Conservation (phyloP, 2,113 vertebrate genomes). For the Pollachius pollachius region DNA sequence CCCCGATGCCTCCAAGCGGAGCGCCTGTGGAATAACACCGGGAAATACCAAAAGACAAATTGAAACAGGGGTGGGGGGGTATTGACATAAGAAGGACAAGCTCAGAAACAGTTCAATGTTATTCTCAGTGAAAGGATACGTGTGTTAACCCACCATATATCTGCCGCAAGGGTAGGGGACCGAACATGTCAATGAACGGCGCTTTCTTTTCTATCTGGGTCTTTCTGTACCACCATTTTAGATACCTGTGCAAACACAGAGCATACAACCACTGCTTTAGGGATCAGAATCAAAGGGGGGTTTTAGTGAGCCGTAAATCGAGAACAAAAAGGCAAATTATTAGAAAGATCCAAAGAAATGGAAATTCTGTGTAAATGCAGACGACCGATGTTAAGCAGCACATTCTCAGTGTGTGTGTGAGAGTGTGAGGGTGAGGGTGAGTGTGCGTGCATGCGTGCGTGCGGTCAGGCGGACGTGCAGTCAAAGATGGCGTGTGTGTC, state of each 20-base stretch:
- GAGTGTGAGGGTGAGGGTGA: conserved; percentile 18
- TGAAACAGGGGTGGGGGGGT: background rate
- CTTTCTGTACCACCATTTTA: conserved; percentile 93
- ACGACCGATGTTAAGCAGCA: no score
- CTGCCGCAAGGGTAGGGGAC: conserved; percentile 82
- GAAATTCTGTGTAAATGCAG: no score
- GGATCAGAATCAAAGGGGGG: background rate
- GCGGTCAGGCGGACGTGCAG: background rate
- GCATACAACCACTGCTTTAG: background rate
- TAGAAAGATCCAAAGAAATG: no score
- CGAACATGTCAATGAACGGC: conserved; percentile 91
- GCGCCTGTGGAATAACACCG: conserved; percentile 73
- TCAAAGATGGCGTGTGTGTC: conserved; percentile 7
- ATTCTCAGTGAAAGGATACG: background rate
- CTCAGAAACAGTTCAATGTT: background rate
- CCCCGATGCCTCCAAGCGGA: conserved; percentile 91
- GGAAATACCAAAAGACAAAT: background rate
- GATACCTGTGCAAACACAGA: conserved; percentile 76
- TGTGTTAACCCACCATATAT: conserved; percentile 84
- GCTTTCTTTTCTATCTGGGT: conserved; percentile 89
- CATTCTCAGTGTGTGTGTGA: no score
- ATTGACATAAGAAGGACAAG: background rate
- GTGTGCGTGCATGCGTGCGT: background rate
- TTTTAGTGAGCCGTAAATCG: conserved; percentile 6
- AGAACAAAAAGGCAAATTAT: conserved; percentile 15